Conservation (phyloP, 2,797 vertebrate species). For the Myotis findleyi region DNA sequence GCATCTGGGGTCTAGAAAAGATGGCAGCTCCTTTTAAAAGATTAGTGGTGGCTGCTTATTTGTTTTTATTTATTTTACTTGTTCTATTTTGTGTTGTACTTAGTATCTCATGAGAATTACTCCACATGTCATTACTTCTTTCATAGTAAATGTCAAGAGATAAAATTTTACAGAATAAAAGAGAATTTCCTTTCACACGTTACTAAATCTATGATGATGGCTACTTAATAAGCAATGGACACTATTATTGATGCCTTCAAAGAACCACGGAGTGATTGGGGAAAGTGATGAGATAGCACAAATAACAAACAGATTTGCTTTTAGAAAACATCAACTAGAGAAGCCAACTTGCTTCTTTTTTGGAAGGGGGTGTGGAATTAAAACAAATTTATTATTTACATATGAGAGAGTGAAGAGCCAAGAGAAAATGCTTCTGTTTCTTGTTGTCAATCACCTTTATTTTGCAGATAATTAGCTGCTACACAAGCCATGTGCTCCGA, state of each 20-base stretch:
- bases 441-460: constrained; percentile 74
- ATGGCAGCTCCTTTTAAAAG: neutral
- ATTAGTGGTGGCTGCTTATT: neutral
- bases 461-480: constrained; percentile 77
- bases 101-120: neutral
- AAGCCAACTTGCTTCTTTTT: constrained; percentile 46
- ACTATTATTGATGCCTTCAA: constrained; percentile 66
- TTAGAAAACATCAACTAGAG: neutral
- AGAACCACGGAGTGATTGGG: neutral
- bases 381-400: neutral
- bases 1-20: neutral
- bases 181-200: constrained; percentile 39
- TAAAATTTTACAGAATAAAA: neutral
- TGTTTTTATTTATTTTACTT: neutral
- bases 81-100: neutral
- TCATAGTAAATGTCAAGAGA: constrained; percentile 1
- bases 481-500: constrained; percentile 30
- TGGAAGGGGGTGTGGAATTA: neutral
- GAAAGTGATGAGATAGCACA: constrained; percentile 60
- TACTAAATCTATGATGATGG: constrained; percentile 41
- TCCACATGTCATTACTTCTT: neutral
- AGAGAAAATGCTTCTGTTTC: constrained; percentile 40
- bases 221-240: constrained; percentile 45
- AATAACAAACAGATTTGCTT: constrained; percentile 23
- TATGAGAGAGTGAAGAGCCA: neutral